Evolutionary conservation across 2,113 vertebrate species (phyloP).

Genomic region (Gracilinanus agilis): DNA sequence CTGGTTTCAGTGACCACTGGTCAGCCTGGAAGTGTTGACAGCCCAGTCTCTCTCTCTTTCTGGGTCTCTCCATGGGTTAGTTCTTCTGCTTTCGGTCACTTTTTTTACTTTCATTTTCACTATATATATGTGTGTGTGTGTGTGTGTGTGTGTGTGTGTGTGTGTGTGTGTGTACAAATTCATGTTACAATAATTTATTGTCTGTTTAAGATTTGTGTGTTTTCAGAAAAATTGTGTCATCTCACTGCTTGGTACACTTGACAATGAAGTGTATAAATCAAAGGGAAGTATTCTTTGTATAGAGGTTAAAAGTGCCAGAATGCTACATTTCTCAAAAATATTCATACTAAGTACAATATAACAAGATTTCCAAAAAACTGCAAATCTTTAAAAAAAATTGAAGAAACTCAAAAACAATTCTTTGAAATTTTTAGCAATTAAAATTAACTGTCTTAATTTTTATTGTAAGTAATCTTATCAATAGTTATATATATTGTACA

Average conservation of each 20-base stretch:
- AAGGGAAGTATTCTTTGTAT: not conserved
- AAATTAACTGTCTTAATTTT: not conserved
- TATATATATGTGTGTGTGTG: not conserved
- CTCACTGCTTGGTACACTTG: not conserved
- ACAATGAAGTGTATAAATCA: not conserved
- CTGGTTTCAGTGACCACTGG: too few relatives aligned
- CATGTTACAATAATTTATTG: not conserved
- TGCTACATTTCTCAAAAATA: not conserved
- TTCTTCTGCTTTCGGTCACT: too few relatives aligned
- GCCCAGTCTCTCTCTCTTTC: too few relatives aligned
- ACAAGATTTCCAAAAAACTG: not conserved
- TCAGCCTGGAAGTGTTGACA: too few relatives aligned
- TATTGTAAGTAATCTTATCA: not conserved
- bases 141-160: not conserved
- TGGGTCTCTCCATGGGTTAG: too few relatives aligned
- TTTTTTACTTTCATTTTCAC: too few relatives aligned
- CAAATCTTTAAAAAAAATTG: not conserved
- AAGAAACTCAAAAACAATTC: not conserved
- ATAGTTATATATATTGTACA: not conserved
- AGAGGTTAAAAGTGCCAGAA: not conserved
- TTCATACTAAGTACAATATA: not conserved
- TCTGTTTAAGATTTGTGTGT: not conserved
- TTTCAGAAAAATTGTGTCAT: not conserved
- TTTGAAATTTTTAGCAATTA: not conserved
- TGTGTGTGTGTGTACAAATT: not conserved